phyloP scores from a whole-genome alignment of 2,888 invertebrate genomes.

The Hyposoter dolosus region DNA sequence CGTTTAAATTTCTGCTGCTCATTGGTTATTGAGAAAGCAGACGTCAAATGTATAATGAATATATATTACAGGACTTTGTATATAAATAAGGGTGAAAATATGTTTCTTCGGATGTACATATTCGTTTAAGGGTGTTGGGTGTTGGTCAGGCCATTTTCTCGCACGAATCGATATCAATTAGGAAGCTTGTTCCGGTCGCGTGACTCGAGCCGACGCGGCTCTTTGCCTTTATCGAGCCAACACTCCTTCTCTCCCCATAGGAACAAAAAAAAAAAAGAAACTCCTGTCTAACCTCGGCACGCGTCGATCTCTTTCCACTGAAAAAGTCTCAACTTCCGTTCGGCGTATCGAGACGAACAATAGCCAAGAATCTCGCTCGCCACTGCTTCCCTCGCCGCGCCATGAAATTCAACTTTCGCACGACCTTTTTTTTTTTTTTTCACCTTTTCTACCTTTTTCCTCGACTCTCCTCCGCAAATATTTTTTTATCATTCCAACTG shows the following conservation, averaged over 20 bases:
- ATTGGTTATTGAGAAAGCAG: neutral
- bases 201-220: slow-evolving; percentile 72
- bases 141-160: slow-evolving; percentile 66
- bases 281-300: slow-evolving; percentile 78
- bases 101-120: neutral
- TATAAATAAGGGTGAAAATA: neutral
- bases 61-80: neutral
- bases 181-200: slow-evolving; percentile 84
- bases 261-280: slow-evolving; percentile 31
- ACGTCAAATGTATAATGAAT: slow-evolving; percentile 7
- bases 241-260: slow-evolving; percentile 36
- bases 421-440: slow-evolving; percentile 57
- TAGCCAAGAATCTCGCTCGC: slow-evolving; percentile 50
- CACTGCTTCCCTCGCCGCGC: neutral
- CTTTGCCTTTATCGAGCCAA: slow-evolving; percentile 39
- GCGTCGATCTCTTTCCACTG: slow-evolving; percentile 76
- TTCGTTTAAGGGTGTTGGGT: slow-evolving; percentile 44
- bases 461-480: neutral
- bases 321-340: slow-evolving; percentile 76
- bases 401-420: slow-evolving; percentile 51
- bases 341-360: slow-evolving; percentile 66
- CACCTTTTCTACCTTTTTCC: slow-evolving; percentile 28
- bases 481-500: no score
- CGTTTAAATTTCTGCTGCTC: neutral
- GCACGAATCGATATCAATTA: slow-evolving; percentile 84